Percentiles rank a stretch among this genome's conserved stretches.
phyloP scores from a whole-genome alignment of 2,888 invertebrate genomes.

The Fabriciana adippe region DNA sequence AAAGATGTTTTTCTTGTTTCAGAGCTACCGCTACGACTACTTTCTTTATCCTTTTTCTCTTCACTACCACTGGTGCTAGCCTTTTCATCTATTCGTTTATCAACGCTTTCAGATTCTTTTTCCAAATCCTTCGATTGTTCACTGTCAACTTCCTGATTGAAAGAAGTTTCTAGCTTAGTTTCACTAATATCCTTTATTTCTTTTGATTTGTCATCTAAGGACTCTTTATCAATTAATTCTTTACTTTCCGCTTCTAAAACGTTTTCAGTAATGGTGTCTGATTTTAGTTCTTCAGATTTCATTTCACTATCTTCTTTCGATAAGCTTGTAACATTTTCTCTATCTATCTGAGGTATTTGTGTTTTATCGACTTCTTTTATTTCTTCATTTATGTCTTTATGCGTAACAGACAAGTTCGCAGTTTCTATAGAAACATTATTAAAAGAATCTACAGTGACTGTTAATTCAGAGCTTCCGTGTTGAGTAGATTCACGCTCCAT shows the following conservation, averaged over 20 bases:
- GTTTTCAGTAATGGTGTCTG: conserved; percentile 27
- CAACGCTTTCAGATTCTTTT: conserved; percentile 13
- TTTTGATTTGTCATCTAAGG: conserved; percentile 17
- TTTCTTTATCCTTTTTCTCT: conserved; percentile 38
- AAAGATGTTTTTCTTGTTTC: conserved; percentile 72
- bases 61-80: conserved; percentile 21
- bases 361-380: conserved; percentile 35
- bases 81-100: conserved; percentile 28
- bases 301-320: conserved; percentile 8
- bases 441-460: conserved; percentile 69
- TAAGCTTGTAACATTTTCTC: conserved; percentile 9
- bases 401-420: conserved; percentile 64
- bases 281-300: conserved; percentile 1
- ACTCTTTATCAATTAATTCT: neutral
- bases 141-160: neutral
- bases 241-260: conserved; percentile 17
- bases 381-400: conserved; percentile 59
- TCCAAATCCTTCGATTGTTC: conserved; percentile 13
- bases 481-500: conserved; percentile 72
- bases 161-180: neutral
- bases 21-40: conserved; percentile 43
- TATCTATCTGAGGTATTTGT: conserved; percentile 19
- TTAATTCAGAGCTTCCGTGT: conserved; percentile 72
- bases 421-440: conserved; percentile 76
- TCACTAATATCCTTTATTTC: neutral